These are phyloP conservation scores for Brachirus orientalis DNA, from an alignment of 2,113 vertebrate species.

Conservation along the genomic window DNA sequence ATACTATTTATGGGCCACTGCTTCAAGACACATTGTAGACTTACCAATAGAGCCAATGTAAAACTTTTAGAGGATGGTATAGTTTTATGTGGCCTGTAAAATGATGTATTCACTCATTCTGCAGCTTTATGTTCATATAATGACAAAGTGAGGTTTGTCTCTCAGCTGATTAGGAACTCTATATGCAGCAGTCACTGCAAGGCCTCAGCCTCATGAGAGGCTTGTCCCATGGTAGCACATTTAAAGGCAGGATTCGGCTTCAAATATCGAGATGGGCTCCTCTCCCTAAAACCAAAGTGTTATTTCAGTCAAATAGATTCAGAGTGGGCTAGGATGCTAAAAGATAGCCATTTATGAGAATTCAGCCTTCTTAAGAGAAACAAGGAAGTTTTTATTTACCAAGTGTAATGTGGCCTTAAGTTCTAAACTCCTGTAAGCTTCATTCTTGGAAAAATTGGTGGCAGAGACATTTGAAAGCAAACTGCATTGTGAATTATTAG, in stretches of 20 bases:
- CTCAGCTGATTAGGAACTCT: constrained; percentile 12
- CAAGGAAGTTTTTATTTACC: constrained; percentile 21
- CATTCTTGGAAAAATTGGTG: constrained; percentile 10
- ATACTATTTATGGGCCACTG: constrained; percentile 40
- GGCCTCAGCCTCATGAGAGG: constrained; percentile 31
- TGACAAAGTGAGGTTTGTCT: neutral
- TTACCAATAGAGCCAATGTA: constrained; percentile 52
- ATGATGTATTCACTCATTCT: constrained; percentile 20
- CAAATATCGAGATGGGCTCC: too few species aligned
- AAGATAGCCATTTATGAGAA: constrained; percentile 34
- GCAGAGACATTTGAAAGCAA: constrained; percentile 16
- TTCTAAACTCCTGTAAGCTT: constrained; percentile 4
- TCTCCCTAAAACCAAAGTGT: neutral
- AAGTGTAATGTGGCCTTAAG: constrained; percentile 3
- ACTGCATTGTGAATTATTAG: constrained; percentile 29
- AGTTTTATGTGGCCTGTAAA: constrained; percentile 60
- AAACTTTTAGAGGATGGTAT: constrained; percentile 58
- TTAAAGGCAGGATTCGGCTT: constrained; percentile 40
- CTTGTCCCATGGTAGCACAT: constrained; percentile 59
- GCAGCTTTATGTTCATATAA: neutral
- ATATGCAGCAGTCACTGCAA: constrained; percentile 24
- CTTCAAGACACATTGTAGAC: constrained; percentile 12
- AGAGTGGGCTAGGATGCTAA: constrained; percentile 17
- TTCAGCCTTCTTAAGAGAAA: constrained; percentile 9
- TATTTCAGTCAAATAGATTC: constrained; percentile 8